Base-by-base conservation (phyloP, 2,113 vertebrate species). In the Brachyhypopomus occidentalis region DNA sequence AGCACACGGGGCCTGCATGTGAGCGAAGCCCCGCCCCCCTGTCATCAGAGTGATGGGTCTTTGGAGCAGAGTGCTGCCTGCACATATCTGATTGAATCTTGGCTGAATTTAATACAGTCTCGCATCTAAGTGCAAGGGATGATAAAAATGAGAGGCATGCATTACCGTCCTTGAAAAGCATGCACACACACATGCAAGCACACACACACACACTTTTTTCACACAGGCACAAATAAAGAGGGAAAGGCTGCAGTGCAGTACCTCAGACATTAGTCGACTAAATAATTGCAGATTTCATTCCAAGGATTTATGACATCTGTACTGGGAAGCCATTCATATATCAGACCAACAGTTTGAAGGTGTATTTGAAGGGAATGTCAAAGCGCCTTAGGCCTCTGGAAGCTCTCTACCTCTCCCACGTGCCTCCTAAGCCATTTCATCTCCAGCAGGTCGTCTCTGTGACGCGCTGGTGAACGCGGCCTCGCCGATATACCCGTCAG, bases 61-160 rank as follows among this genome's bases (percentile, higher is more conserved):
- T 77, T 20, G 20, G 34, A 66, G 62, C 17, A 67, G n/a, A 67
- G 19, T 38, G 45, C 63, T 8, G 9, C 7, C 34, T 75, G 48
- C 45, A 63, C 48, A 20, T 8, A 17, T 63, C 79, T 58, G 25
- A 73, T 66, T 41, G 63, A 41, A 74, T 81, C 52, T 75, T 41
- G 1, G 6, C 66, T 72, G 14, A 72, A 63, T 78, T 71, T 72
- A 30, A 81, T 85, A 62, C 22, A 58, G 74, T 78, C 83, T 75
- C 72, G 67, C 56, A 63, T 72, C 20, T 16, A 82, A 82, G 59
- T 75, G 81, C 72, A 8, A 64, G 38, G 41, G 45, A 79, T 36
- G 69, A 72, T 78, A 76, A 55, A 84, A 85, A 76, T 64, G 75
- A 76, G 58, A 20, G 45, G 78, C 70, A 79, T 67, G 73, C 78